Evolutionary conservation across 1,140 invertebrate genomes (phyloP).

Genomic region (Camponotus vicinus): DNA sequence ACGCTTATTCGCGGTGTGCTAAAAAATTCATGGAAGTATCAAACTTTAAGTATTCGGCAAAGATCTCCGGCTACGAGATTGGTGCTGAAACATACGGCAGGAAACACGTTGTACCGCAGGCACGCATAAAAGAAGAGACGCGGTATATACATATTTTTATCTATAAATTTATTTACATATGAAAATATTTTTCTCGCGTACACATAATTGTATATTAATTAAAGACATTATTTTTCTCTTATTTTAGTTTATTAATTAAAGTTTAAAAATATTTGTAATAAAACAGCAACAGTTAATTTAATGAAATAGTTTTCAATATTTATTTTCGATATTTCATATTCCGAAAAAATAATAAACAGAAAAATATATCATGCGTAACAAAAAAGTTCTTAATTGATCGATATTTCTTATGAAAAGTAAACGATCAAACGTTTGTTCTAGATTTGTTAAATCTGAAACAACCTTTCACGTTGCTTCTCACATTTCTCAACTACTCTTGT

Average conservation of each 20-base stretch:
- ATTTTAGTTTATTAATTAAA: background rate
- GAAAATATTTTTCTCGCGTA: background rate
- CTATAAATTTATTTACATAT: background rate
- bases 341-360: background rate
- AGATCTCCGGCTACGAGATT: slow-evolving; percentile 30
- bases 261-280: background rate
- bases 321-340: background rate
- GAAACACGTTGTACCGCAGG: slow-evolving; percentile 18
- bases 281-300: background rate
- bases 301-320: background rate
- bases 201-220: background rate
- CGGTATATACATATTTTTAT: background rate
- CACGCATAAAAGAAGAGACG: slow-evolving; percentile 9
- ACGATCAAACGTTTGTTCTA: background rate
- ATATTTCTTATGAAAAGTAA: background rate
- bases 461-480: background rate
- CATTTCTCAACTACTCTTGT: background rate
- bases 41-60: slow-evolving; percentile 67
- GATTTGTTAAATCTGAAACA: background rate
- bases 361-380: background rate
- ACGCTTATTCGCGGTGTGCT: slow-evolving; percentile 43
- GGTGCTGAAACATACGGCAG: slow-evolving; percentile 45
- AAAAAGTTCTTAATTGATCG: background rate
- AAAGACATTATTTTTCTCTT: no score
- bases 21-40: slow-evolving; percentile 68